Conservation (phyloP, 2,113 vertebrate species). For the human region GRCh38 chr20:7082001-7082500, state of each 20-base stretch:
- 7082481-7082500: neutral
- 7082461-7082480: neutral
- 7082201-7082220: neutral
- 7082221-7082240: neutral
- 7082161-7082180: neutral
- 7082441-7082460: neutral
- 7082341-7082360: neutral
- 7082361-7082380: neutral
- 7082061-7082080: neutral
- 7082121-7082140: neutral
- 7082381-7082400: neutral
- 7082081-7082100: neutral
- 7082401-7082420: neutral
- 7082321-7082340: neutral
- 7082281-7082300: neutral
- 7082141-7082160: neutral
- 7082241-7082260: neutral
- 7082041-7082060: neutral
- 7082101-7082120: neutral
- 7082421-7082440: neutral
- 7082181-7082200: neutral
- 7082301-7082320: neutral
- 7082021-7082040: neutral
- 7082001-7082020: neutral
- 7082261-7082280: neutral